Base-by-base conservation (phyloP, 2,888 invertebrate species). In the Nomada goodeniana region DNA sequence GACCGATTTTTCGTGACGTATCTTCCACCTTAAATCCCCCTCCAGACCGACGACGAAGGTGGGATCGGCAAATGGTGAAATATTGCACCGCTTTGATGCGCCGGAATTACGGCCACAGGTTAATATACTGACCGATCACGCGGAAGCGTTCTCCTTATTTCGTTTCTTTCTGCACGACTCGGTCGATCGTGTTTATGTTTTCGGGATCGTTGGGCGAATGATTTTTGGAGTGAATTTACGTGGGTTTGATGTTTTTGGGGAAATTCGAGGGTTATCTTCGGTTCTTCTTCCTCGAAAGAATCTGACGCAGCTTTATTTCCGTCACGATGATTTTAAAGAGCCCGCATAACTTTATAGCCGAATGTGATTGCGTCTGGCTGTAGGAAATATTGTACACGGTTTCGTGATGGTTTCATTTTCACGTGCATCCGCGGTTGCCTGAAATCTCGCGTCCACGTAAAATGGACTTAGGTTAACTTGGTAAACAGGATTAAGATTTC, bases 401-500 rank as follows among this genome's bases (percentile, higher is more conserved):
- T 36, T 36, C 36, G 36, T 0, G 36, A 36, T 0, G 36, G 36
- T 36, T 7, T 36, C 36, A 36, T 36, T 36, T 72, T 72, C 72
- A 53, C 47, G 82, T 76, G 77, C 81, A 84, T 83, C 76, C 80
- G 55, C 60, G 88, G 88, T 87, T 86, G 86, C 83, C 84, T 84
- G 81, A 83, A 87, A 80, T 80, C 75, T 77, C 82, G 77, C 68
- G 85, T 86, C 88, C 80, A 73, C 71, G 82, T 84, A 88, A 36
- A 36, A 88, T 87, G 88, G 84, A 86, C 87, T 86, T 83, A 82
- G 81, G 79, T 84, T 84, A 88, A 88, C 87, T 86, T 75, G 74
- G 86, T 88, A 88, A 88, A 88, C 87, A 80, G 87, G 89, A 88
- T 88, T 88, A 88, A 89, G 87, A 88, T 88, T 88, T 86, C 88